Conservation (phyloP, 2,888 invertebrate species). For the Pseudeuparius sepicola region DNA sequence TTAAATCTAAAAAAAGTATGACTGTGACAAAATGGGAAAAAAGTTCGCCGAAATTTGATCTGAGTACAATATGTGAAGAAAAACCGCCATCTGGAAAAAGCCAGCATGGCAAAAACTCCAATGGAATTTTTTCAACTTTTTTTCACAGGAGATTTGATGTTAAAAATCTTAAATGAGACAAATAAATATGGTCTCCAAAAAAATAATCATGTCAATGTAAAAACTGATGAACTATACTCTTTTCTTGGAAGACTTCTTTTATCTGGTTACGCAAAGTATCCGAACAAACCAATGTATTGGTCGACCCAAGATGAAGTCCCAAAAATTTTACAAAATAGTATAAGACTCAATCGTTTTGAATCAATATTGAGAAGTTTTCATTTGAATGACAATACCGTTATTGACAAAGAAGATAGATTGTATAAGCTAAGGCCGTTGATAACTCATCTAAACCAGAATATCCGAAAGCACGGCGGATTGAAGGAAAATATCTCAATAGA, state of each 20-base stretch:
- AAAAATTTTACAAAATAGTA: conserved; percentile 10
- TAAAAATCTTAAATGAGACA: no score
- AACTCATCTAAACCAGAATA: conserved; percentile 14
- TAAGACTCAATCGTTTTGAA: conserved; percentile 9
- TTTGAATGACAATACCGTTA: conserved; percentile 8
- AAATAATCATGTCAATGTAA: no score
- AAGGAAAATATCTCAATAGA: conserved; percentile 19
- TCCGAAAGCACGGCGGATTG: conserved; percentile 16
- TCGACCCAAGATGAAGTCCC: conserved; percentile 7
- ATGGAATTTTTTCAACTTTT: no score
- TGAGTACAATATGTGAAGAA: no score
- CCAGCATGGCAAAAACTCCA: no score
- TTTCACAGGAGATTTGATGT: no score
- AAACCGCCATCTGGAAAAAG: no score
- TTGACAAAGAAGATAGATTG: conserved; percentile 12
- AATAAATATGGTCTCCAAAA: no score
- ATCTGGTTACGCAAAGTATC: conserved; percentile 11
- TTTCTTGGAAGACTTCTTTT: conserved; percentile 9
- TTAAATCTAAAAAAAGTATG: no score
- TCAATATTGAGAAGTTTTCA: conserved; percentile 5
- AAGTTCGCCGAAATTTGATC: no score
- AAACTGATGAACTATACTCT: conserved; percentile 4
- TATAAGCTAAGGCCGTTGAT: conserved; percentile 20
- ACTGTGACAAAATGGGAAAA: no score
- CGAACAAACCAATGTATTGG: conserved; percentile 11